A percentile compares a stretch with the other conserved stretches of the same genome.
phyloP scores from a whole-genome alignment of 2,888 invertebrate species.

The Drosophila prolongata region DNA sequence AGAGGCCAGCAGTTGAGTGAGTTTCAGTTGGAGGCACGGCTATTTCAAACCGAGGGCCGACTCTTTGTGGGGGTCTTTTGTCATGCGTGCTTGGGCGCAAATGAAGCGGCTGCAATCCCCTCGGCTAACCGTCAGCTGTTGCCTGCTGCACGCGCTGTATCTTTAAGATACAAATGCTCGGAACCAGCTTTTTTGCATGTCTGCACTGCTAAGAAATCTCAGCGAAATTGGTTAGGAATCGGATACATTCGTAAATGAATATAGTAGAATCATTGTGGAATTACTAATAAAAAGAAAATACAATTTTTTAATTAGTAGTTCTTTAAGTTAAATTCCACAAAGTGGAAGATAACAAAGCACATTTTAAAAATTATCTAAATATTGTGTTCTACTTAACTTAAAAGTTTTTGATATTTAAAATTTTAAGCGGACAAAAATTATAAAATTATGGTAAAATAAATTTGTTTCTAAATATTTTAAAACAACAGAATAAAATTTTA shows the following conservation, averaged over 20 bases:
- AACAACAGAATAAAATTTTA: too few relatives aligned
- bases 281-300: too few relatives aligned
- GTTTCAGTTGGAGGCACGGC: constrained; percentile 34
- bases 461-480: too few relatives aligned
- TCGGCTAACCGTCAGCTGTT: constrained; percentile 67
- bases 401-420: too few relatives aligned
- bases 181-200: constrained; percentile 22
- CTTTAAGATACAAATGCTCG: constrained; percentile 64
- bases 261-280: too few relatives aligned
- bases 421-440: too few relatives aligned
- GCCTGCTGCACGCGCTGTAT: constrained; percentile 56
- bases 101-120: constrained; percentile 52
- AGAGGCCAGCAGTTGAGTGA: constrained; percentile 73
- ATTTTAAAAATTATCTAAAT: too few relatives aligned
- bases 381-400: too few relatives aligned
- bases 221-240: background rate
- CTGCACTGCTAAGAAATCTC: constrained; percentile 13
- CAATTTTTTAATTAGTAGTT: too few relatives aligned
- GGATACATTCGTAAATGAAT: background rate
- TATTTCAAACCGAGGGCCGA: constrained; percentile 41
- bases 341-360: too few relatives aligned
- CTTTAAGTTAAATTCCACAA: too few relatives aligned
- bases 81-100: constrained; percentile 82
- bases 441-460: too few relatives aligned
- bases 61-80: constrained; percentile 62